Evolutionary conservation across 2,888 invertebrate genomes (phyloP), one percentile per base, ranked within the genome.

Genomic region (Aproaerema taeniolella): DNA sequence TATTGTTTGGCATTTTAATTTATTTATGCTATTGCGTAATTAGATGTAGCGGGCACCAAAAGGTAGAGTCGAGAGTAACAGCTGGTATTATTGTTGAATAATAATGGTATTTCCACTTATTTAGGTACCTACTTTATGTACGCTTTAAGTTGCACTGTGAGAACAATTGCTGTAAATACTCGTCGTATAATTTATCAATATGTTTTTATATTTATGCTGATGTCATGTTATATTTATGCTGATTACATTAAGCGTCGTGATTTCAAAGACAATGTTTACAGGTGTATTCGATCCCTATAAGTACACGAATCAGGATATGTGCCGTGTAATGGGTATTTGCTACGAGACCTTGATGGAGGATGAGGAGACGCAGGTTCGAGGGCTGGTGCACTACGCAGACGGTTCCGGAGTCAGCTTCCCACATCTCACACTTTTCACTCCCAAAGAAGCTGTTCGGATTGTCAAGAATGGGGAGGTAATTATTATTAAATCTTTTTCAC

Each of bases 311-410:
- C 91, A 89, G 35, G 93, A 94, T 60, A 92, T 94, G 91, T 92
- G 94, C 64, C 89, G 92, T 17, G 90, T 92, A 1, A 93, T 94
- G 76, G 91, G 90, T 34, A 89, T 92, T 30, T 92, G 92, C 13
- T 94, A 92, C 66, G 95, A 95, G 69, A 90, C 93, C 0, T 67
- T 95, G 31, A 88, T 95, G 87, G 94, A 94, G 64, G 93, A 95
- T 61, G 94, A 95, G 67, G 92, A 93, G 51, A 91, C 89, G 52
- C 95, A 95, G 76, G 88, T 94, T 5, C 87, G 92, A 9, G 95
- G 95, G 8, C 89, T 92, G 58, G 92, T 93, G 1, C 94, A 95
- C 74, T 91, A 92, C 67, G 92, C 91, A 1, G 94, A 95, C 59
- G 92, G 93, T 15, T 88, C 88, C 42, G 92, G 93, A 0, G 91